phyloP scores from a whole-genome alignment of 2,797 vertebrate genomes.

The Nothura maculosa region DNA sequence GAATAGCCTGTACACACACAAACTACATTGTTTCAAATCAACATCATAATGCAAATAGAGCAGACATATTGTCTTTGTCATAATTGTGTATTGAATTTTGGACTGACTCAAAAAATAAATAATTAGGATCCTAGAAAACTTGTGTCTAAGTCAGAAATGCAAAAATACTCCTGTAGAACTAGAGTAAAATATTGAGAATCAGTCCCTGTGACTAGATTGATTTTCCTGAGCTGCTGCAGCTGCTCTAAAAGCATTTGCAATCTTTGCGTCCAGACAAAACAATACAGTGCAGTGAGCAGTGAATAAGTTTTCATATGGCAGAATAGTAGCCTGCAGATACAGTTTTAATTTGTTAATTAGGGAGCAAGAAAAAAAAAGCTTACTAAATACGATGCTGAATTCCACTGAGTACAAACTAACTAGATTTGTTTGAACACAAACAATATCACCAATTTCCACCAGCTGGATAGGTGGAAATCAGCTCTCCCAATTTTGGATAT shows the following conservation, averaged over 20 bases:
- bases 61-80: neutral
- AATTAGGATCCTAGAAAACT: neutral
- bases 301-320: neutral
- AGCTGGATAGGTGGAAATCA: neutral
- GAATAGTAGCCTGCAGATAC: neutral
- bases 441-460: neutral
- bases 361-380: neutral
- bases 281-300: neutral
- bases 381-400: neutral
- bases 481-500: neutral
- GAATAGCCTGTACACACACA: neutral
- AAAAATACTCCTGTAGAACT: neutral
- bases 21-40: conserved; percentile 25
- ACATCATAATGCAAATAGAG: neutral
- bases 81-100: neutral
- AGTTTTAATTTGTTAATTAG: neutral
- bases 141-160: neutral
- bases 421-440: neutral
- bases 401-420: neutral
- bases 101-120: neutral
- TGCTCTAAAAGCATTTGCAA: neutral
- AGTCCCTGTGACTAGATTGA: neutral
- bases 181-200: neutral
- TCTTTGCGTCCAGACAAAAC: neutral
- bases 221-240: neutral